A percentile compares a stretch with the other conserved stretches of the same genome.
phyloP scores from a whole-genome alignment of 2,888 invertebrate genomes.

The Podotricha telesiphe region DNA sequence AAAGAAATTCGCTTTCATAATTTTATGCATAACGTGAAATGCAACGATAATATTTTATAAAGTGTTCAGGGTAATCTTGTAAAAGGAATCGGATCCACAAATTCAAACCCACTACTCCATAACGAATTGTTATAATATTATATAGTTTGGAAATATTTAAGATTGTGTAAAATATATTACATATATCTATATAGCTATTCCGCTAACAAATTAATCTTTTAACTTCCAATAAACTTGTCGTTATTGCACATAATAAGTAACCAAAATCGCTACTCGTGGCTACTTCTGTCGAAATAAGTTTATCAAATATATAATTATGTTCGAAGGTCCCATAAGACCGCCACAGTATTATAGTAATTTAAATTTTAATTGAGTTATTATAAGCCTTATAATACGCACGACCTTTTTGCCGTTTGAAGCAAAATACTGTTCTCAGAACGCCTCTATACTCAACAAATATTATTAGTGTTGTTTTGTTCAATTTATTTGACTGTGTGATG shows the following conservation, averaged over 20 bases:
- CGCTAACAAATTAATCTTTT: neutral
- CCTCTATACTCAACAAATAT: neutral
- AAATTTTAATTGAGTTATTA: constrained; percentile 29
- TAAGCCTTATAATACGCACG: constrained; percentile 21
- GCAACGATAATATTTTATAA: too few species aligned
- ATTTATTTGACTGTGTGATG: neutral
- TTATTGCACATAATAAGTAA: constrained; percentile 19
- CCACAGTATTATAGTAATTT: constrained; percentile 25
- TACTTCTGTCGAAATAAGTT: constrained; percentile 25
- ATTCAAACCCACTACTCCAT: neutral
- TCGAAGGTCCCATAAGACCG: constrained; percentile 28
- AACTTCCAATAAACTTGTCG: constrained; percentile 12
- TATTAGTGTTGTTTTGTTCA: neutral
- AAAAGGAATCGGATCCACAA: neutral
- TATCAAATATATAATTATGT: constrained; percentile 25
- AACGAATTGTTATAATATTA: too few species aligned
- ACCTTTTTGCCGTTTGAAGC: neutral
- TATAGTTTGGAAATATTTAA: too few species aligned
- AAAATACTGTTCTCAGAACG: neutral
- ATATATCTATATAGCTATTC: neutral
- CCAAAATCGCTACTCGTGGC: constrained; percentile 1
- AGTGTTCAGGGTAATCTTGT: too few species aligned
- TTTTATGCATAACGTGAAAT: too few species aligned
- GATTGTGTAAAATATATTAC: too few species aligned
- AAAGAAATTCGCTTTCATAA: too few species aligned